These are phyloP conservation scores for Allochrocebus solatus DNA, from an alignment of 2,797 vertebrate species.

Conservation along the genomic window DNA sequence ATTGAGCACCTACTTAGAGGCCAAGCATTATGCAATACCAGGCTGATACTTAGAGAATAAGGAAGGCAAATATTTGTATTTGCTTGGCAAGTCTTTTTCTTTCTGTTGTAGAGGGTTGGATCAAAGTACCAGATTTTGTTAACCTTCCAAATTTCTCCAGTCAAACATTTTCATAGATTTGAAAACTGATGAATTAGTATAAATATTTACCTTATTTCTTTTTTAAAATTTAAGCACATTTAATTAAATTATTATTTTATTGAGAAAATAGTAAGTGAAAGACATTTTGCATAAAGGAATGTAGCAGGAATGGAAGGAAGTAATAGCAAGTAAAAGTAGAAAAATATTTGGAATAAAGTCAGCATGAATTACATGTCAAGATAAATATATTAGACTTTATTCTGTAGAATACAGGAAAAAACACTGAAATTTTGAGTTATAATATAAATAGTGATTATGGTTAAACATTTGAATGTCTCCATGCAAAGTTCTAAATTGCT, in stretches of 20 bases:
- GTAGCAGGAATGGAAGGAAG: not conserved
- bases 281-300: not conserved
- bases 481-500: not conserved
- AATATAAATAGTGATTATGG: not conserved
- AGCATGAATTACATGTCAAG: not conserved
- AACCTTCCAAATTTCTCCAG: not conserved
- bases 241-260: not conserved
- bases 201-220: not conserved
- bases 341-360: not conserved
- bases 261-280: conserved; percentile 9
- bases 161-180: not conserved
- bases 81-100: conserved; percentile 24
- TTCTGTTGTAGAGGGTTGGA: not conserved
- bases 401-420: not conserved
- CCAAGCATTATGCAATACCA: not conserved
- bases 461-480: not conserved
- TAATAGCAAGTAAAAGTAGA: not conserved
- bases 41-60: not conserved
- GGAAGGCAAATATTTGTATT: conserved; percentile 44
- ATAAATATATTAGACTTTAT: not conserved
- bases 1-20: not conserved
- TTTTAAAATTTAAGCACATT: not conserved
- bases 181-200: not conserved
- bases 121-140: not conserved
- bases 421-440: not conserved